Evolutionary conservation across 2,113 vertebrate genomes (phyloP).

Genomic region (Prochilodus magdalenae): DNA sequence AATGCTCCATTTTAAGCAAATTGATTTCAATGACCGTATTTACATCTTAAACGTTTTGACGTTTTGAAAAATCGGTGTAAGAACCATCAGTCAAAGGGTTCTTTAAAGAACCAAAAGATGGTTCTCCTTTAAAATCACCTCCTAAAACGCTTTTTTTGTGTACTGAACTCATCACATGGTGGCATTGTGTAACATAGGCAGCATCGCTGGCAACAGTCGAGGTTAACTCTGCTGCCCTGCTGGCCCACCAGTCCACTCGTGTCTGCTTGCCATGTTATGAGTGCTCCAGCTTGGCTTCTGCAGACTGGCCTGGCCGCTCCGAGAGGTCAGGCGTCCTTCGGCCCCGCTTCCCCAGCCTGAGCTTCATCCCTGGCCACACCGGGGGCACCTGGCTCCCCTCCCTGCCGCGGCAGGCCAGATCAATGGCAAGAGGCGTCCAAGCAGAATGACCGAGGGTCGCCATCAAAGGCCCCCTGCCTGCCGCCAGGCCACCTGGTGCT

Average conservation of each 20-base stretch:
- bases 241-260: constrained; percentile 24
- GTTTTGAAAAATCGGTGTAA: too few relatives aligned
- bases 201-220: constrained; percentile 46
- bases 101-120: too few relatives aligned
- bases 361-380: constrained; percentile 58
- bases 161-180: constrained; percentile 31
- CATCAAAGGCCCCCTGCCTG: constrained; percentile 77
- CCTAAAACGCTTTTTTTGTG: background rate
- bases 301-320: constrained; percentile 38
- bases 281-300: constrained; percentile 62
- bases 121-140: background rate
- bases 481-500: constrained; percentile 72
- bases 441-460: constrained; percentile 70
- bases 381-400: constrained; percentile 71
- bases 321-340: constrained; percentile 43
- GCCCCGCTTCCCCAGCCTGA: constrained; percentile 45
- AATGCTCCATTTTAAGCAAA: too few relatives aligned
- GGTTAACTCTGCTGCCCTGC: constrained; percentile 47
- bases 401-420: constrained; percentile 69
- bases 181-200: constrained; percentile 38
- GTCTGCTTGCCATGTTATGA: constrained; percentile 57
- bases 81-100: too few relatives aligned
- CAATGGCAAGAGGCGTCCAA: constrained; percentile 62
- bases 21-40: too few relatives aligned
- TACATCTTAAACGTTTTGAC: too few relatives aligned